Conservation (phyloP, 2,888 invertebrate genomes). For the Operophtera brumata region DNA sequence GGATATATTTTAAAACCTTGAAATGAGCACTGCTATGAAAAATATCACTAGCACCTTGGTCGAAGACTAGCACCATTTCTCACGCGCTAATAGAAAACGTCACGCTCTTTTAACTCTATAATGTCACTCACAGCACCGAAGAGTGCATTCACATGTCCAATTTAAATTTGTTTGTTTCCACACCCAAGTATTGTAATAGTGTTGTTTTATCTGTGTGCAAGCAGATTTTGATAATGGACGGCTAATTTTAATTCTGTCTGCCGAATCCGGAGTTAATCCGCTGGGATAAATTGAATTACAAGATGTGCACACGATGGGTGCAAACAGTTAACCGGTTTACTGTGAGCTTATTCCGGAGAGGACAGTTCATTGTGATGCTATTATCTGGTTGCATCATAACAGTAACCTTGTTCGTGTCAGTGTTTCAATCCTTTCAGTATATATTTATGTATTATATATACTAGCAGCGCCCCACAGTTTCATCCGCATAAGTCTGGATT, state of each 20-base stretch:
- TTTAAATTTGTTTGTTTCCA: constrained; percentile 56
- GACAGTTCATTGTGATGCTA: background rate
- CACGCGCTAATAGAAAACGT: background rate
- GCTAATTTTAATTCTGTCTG: constrained; percentile 48
- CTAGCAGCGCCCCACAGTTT: no score
- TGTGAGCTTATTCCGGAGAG: background rate
- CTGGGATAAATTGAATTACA: constrained; percentile 30
- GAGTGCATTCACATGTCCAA: constrained; percentile 42
- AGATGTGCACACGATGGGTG: constrained; percentile 4
- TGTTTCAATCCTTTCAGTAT: background rate
- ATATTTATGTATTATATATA: no score
- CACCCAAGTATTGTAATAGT: no score
- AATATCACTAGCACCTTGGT: no score
- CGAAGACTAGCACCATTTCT: no score
- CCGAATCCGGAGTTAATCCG: constrained; percentile 23
- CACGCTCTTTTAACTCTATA: constrained; percentile 42
- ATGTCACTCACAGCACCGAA: constrained; percentile 10
- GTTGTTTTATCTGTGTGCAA: no score
- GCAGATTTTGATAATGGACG: constrained; percentile 44
- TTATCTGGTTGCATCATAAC: background rate
- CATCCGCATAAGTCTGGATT: no score
- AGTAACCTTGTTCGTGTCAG: background rate
- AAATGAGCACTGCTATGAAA: no score
- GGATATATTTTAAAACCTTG: no score
- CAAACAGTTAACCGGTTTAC: background rate